Conservation (phyloP, 2,888 invertebrate species). For the Mythimna pallens region DNA sequence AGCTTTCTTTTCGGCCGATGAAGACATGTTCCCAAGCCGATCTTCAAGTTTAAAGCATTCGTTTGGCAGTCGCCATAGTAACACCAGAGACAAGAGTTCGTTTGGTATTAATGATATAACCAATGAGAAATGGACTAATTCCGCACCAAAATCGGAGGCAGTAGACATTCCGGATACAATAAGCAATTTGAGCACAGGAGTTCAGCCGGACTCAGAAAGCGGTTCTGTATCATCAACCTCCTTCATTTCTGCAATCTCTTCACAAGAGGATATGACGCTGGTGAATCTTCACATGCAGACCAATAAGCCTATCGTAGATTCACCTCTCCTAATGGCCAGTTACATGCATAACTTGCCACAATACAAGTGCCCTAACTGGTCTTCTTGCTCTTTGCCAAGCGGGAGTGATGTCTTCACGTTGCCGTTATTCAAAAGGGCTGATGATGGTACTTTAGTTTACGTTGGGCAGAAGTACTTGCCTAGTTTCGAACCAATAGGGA, state of each 20-base stretch:
- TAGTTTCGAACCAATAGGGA: constrained; percentile 82
- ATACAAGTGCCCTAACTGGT: constrained; percentile 94
- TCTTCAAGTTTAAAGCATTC: constrained; percentile 93
- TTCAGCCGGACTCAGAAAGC: constrained; percentile 93
- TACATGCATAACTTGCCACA: constrained; percentile 98
- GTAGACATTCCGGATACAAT: constrained; percentile 83
- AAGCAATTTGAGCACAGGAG: constrained; percentile 84
- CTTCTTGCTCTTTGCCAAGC: constrained; percentile 92
- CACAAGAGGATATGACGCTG: constrained; percentile 97
- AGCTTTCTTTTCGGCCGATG: constrained; percentile 98
- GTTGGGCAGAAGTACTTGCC: constrained; percentile 91
- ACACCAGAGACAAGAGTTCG: constrained; percentile 89
- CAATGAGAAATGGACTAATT: constrained; percentile 84
- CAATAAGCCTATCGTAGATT: constrained; percentile 97
- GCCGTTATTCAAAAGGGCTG: constrained; percentile 94
- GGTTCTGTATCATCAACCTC: constrained; percentile 96
- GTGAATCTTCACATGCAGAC: constrained; percentile 98
- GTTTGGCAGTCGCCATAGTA: constrained; percentile 87
- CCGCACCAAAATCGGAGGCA: constrained; percentile 80
- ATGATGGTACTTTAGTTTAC: constrained; percentile 94
- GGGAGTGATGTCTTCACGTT: constrained; percentile 95
- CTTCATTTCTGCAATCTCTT: constrained; percentile 97
- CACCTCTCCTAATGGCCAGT: constrained; percentile 98
- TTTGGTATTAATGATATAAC: constrained; percentile 87
- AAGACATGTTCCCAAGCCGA: constrained; percentile 94